These are phyloP conservation scores for Barnardius zonarius DNA, from an alignment of 2,113 vertebrate species.

Conservation along the genomic window DNA sequence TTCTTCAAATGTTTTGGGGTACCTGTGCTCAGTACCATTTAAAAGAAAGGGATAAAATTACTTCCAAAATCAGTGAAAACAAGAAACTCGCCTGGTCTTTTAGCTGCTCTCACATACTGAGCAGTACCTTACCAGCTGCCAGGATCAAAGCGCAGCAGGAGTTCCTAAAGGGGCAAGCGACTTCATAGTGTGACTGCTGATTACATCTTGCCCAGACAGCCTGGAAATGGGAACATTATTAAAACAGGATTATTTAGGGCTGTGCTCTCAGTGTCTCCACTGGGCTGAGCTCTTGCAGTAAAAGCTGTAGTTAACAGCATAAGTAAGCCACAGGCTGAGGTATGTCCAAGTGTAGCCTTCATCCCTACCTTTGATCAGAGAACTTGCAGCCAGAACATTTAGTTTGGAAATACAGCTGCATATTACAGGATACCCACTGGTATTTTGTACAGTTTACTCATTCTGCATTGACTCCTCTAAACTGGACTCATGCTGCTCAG, in stretches of 20 bases:
- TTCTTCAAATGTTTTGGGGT: background rate
- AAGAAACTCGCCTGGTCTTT: background rate
- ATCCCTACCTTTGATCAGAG: background rate
- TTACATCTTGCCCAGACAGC: slow-evolving; percentile 12
- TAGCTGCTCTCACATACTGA: background rate
- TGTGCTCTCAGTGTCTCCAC: background rate
- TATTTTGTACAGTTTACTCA: background rate
- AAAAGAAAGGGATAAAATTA: background rate
- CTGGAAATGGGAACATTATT: slow-evolving; percentile 2
- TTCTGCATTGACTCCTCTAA: background rate
- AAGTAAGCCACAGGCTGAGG: background rate
- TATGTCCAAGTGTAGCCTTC: accelerated
- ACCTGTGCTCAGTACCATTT: background rate
- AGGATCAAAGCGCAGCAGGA: slow-evolving; percentile 16
- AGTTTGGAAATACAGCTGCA: background rate
- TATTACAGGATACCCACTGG: background rate
- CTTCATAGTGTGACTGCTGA: slow-evolving; percentile 1
- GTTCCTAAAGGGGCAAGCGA: background rate
- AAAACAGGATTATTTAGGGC: slow-evolving; percentile 34
- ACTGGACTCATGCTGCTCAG: background rate
- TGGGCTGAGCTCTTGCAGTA: background rate
- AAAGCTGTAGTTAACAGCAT: background rate
- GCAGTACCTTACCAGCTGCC: background rate
- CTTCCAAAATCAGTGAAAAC: background rate
- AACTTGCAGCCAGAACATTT: background rate